A percentile compares a stretch with the other conserved stretches of the same genome.
These are phyloP conservation scores for Heteromormyrus szaboi DNA, from an alignment of 2,797 vertebrate species.

Conservation along the genomic window DNA sequence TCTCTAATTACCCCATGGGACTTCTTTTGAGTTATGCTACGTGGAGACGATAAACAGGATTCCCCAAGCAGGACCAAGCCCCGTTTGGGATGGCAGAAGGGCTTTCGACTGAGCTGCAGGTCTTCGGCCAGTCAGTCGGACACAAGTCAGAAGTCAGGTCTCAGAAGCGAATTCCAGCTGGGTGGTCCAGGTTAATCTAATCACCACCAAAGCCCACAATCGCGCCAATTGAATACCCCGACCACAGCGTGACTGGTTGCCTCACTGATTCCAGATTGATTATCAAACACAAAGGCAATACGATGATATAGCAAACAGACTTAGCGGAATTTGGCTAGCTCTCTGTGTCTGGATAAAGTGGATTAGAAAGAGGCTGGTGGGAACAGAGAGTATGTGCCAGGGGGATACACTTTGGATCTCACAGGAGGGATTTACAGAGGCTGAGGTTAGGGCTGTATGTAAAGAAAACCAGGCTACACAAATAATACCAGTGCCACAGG, in stretches of 20 bases:
- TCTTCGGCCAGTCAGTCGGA: background rate
- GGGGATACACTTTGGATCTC: background rate
- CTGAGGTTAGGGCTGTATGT: background rate
- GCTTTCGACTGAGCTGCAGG: background rate
- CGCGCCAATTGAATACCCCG: conserved; percentile 26
- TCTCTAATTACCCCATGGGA: background rate
- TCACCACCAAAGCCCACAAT: conserved; percentile 36
- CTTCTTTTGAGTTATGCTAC: conserved; percentile 8
- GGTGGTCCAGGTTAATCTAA: conserved; percentile 37
- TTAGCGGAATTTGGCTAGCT: background rate
- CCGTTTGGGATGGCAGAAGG: background rate
- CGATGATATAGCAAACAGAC: background rate
- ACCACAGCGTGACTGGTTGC: conserved; percentile 3
- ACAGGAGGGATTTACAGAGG: background rate
- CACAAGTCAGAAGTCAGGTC: conserved; percentile 9
- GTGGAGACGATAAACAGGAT: conserved; percentile 34
- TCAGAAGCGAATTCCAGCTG: conserved; percentile 31
- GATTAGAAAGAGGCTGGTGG: background rate
- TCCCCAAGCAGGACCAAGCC: background rate
- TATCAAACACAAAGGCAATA: conserved; percentile 29
- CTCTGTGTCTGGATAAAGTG: background rate
- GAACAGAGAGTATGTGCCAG: too few relatives aligned
- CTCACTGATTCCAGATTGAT: conserved; percentile 25
- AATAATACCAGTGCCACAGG: background rate
- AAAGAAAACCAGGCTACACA: background rate